Conservation (phyloP, 2,797 vertebrate genomes). For the Harpagifer antarcticus region DNA sequence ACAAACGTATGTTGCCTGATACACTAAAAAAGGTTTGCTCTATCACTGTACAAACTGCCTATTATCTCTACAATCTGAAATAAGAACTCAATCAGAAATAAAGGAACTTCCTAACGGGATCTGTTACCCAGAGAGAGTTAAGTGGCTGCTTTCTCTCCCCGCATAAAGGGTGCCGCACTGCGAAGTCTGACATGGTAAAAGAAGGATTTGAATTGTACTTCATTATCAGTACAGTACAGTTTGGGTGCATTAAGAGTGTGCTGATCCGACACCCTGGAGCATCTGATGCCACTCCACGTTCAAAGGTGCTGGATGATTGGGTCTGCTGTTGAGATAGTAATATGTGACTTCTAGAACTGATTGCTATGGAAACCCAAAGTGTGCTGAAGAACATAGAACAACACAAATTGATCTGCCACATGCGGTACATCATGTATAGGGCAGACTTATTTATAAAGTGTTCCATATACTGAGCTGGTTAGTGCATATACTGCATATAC, state of each 20-base stretch:
- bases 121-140: constrained; percentile 18
- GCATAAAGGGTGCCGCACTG: constrained; percentile 42
- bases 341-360: constrained; percentile 10
- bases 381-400: background rate
- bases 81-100: constrained; percentile 12
- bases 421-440: background rate
- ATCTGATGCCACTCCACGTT: constrained; percentile 44
- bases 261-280: constrained; percentile 55
- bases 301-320: constrained; percentile 45
- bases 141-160: constrained; percentile 35
- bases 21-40: background rate
- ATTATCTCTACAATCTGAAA: background rate
- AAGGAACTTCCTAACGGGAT: constrained; percentile 1
- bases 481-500: too few species aligned
- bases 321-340: constrained; percentile 43
- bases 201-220: constrained; percentile 56
- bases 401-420: background rate
- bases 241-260: constrained; percentile 53
- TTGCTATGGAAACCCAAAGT: constrained; percentile 14
- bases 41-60: background rate
- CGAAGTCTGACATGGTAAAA: constrained; percentile 56
- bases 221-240: constrained; percentile 59
- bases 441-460: background rate
- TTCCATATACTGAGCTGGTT: background rate
- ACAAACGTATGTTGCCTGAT: background rate